These are phyloP conservation scores for Enteromius mattozi DNA, from an alignment of 2,797 vertebrate genomes.

Conservation along the genomic window DNA sequence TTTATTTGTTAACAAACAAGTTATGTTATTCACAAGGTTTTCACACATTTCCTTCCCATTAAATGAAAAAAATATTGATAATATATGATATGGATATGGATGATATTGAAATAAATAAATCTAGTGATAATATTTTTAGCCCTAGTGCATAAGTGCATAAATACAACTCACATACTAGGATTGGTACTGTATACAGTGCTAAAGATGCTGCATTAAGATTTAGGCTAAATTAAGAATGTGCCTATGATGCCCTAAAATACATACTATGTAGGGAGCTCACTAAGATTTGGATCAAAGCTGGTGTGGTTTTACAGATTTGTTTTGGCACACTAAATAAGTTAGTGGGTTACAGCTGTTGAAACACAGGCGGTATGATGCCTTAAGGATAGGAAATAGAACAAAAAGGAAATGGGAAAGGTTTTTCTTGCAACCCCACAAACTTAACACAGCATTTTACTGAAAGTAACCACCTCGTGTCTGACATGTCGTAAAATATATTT, in stretches of 20 bases:
- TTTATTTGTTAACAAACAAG: no score
- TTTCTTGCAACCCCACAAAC: background rate
- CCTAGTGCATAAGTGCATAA: background rate
- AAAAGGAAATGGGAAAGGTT: background rate
- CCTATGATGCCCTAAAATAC: background rate
- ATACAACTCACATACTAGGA: background rate
- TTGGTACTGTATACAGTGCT: background rate
- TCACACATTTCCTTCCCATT: no score
- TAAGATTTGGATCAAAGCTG: conserved; percentile 1
- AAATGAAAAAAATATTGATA: background rate
- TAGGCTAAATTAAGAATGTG: background rate
- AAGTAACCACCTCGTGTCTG: background rate
- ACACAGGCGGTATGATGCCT: conserved; percentile 46
- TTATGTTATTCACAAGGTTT: no score
- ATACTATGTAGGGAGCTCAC: background rate
- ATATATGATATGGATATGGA: background rate
- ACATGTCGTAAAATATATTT: conserved; percentile 11
- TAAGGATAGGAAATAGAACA: conserved; percentile 34
- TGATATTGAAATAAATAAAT: background rate
- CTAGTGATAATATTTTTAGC: background rate
- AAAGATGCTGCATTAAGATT: background rate
- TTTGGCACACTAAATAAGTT: conserved; percentile 63
- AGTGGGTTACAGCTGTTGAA: conserved; percentile 49
- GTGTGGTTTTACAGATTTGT: conserved; percentile 50
- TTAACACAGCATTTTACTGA: conserved; percentile 17